Evolutionary conservation across 2,888 invertebrate genomes (phyloP).

Genomic region (Drosophila multiciliata): DNA sequence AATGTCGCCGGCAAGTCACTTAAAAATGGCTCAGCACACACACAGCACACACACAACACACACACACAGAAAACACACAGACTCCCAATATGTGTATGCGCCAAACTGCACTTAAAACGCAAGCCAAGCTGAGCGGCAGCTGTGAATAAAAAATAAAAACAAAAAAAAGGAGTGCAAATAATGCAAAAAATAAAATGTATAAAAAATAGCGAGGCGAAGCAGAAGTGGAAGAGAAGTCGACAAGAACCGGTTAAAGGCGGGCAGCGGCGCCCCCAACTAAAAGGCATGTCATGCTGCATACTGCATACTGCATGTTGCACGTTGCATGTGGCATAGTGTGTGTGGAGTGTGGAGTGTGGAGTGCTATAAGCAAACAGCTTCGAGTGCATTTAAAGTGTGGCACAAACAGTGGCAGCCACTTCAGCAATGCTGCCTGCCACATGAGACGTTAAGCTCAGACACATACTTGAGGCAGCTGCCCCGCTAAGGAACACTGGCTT

Average conservation of each 20-base stretch:
- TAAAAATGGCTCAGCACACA: conserved; percentile 65
- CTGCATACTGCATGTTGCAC: conserved; percentile 16
- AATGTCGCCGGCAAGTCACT: conserved; percentile 76
- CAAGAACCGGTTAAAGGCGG: conserved; percentile 53
- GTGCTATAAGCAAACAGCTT: conserved; percentile 76
- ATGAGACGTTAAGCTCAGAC: conserved; percentile 71
- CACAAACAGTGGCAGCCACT: conserved; percentile 75
- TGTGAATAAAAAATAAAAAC: conserved; percentile 33
- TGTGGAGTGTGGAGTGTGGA: conserved; percentile 42
- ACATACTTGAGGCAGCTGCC: conserved; percentile 61
- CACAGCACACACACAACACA: conserved; percentile 20
- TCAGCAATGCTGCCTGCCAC: conserved; percentile 47
- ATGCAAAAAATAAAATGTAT: conserved; percentile 12
- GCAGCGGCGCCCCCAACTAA: conserved; percentile 51
- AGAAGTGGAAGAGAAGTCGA: conserved; percentile 14
- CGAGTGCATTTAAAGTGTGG: conserved; percentile 78
- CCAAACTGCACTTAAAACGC: conserved; percentile 74
- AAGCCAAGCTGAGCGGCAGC: conserved; percentile 46
- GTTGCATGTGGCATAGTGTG: conserved; percentile 15
- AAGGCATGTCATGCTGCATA: conserved; percentile 52
- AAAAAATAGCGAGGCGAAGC: conserved; percentile 29
- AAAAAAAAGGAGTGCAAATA: conserved; percentile 38
- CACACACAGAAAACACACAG: conserved; percentile 4
- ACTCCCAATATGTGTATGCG: conserved; percentile 39
- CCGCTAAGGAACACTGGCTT: background rate